Conservation (phyloP, 2,113 vertebrate genomes). For the Onychostruthus taczanowskii region DNA sequence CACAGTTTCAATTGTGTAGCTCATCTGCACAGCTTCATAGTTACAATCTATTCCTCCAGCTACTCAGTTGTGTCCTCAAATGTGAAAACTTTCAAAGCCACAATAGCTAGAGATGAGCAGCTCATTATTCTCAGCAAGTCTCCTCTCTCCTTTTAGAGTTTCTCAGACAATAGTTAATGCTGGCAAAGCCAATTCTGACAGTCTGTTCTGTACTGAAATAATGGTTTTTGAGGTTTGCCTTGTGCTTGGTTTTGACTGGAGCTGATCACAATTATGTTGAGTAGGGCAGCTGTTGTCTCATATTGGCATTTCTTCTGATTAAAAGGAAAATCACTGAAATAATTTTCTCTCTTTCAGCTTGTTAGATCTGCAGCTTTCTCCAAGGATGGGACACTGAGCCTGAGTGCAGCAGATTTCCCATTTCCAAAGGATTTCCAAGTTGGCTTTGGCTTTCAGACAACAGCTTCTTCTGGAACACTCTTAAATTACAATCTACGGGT, state of each 20-base stretch:
- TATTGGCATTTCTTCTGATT: background rate
- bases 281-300: background rate
- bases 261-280: background rate
- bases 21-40: background rate
- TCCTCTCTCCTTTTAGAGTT: background rate
- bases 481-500: constrained; percentile 67
- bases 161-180: background rate
- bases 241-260: background rate
- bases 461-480: constrained; percentile 58
- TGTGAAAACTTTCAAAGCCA: background rate
- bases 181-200: background rate
- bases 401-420: constrained; percentile 25
- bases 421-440: constrained; percentile 68
- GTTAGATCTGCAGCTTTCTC: constrained; percentile 75
- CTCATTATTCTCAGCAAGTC: background rate
- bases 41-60: background rate
- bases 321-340: background rate
- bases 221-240: background rate
- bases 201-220: background rate
- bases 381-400: constrained; percentile 64
- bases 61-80: background rate
- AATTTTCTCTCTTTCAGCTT: constrained; percentile 58
- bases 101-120: background rate
- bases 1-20: background rate
- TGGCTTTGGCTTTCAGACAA: constrained; percentile 78